These are phyloP conservation scores for Promerops cafer DNA, from an alignment of 2,113 vertebrate species.

Conservation along the genomic window DNA sequence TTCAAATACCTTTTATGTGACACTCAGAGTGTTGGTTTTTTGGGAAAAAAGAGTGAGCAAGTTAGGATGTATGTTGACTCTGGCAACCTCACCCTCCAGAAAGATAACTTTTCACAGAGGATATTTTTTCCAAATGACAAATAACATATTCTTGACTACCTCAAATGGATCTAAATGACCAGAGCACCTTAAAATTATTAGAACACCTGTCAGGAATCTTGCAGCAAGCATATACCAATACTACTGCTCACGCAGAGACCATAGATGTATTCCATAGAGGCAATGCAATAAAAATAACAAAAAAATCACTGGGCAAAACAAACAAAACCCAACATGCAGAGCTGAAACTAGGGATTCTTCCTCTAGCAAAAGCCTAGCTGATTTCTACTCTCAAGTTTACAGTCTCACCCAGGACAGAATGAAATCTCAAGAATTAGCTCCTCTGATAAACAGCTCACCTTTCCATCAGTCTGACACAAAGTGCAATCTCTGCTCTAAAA, in stretches of 20 bases:
- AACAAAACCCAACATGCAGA: not conserved
- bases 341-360: not conserved
- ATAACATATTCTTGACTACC: rapidly evolving
- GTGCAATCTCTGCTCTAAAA: not conserved
- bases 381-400: not conserved
- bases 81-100: not conserved
- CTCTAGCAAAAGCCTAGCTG: not conserved
- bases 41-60: not conserved
- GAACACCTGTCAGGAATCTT: not conserved
- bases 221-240: not conserved
- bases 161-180: not conserved
- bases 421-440: not conserved
- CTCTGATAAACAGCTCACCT: constrained; percentile 8
- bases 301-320: not conserved
- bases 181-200: not conserved
- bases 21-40: not conserved
- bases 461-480: not conserved
- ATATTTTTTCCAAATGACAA: not conserved
- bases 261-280: not conserved
- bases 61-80: not conserved
- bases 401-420: not conserved
- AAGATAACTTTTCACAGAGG: not conserved
- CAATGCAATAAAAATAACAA: not conserved
- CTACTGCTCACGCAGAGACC: rapidly evolving
- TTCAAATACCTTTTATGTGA: not conserved